A percentile compares a stretch with the other conserved stretches of the same genome.
Evolutionary conservation across 2,113 vertebrate genomes (phyloP).

Genomic region (Mus musculus): GRCm39 chr1:46728001-46728500

Average conservation of each 20-base stretch:
- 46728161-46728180: conserved; percentile 92
- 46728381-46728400: not conserved
- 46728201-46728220: conserved; percentile 93
- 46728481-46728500: no score
- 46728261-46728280: not conserved
- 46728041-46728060: conserved; percentile 42
- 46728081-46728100: conserved; percentile 91
- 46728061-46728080: conserved; percentile 53
- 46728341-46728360: conserved; percentile 1
- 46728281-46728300: not conserved
- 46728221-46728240: conserved; percentile 94
- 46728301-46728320: conserved; percentile 6
- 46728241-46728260: conserved; percentile 91
- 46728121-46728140: conserved; percentile 91
- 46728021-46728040: not conserved
- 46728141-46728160: conserved; percentile 90
- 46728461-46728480: no score
- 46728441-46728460: no score
- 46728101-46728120: conserved; percentile 88
- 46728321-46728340: not conserved
- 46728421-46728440: no score
- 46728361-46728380: conserved; percentile 1
- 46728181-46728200: conserved; percentile 94
- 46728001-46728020: not conserved
- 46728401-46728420: no score